phyloP scores from a whole-genome alignment of 2,113 vertebrate genomes.

The Elachura formosa region DNA sequence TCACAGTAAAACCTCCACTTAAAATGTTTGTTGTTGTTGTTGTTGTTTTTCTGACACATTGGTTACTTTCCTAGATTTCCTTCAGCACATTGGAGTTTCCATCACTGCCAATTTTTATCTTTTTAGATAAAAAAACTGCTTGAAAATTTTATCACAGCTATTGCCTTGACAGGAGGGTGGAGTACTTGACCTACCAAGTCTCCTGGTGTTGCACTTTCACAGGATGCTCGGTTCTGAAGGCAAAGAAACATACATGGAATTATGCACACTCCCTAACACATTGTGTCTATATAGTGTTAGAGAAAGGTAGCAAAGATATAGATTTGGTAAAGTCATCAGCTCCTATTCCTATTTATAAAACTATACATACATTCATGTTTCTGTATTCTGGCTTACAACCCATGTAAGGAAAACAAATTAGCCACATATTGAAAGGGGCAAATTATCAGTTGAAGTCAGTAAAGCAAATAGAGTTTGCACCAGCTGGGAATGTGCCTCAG shows the following conservation, averaged over 20 bases:
- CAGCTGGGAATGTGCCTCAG: neutral
- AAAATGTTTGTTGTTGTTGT: neutral
- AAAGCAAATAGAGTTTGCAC: neutral
- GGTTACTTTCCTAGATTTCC: neutral
- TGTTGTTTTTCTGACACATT: neutral
- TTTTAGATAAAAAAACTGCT: neutral
- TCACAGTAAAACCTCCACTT: neutral
- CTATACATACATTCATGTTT: neutral
- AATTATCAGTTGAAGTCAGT: neutral
- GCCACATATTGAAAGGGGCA: accelerated
- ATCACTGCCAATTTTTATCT: neutral
- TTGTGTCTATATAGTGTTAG: neutral
- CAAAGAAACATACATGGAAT: neutral
- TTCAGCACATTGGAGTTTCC: neutral
- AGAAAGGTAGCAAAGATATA: neutral
- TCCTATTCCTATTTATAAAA: neutral
- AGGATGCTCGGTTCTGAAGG: neutral
- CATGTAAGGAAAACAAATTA: neutral
- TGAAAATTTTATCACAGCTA: neutral
- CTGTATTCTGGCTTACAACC: neutral
- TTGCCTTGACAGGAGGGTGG: neutral
- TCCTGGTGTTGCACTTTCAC: neutral
- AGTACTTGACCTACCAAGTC: neutral
- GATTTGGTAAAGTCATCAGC: neutral
- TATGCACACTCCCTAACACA: accelerated